A percentile compares a stretch with the other conserved stretches of the same genome.
These are phyloP conservation scores for Epinotia nisella DNA, from an alignment of 2,888 invertebrate species.

Conservation along the genomic window DNA sequence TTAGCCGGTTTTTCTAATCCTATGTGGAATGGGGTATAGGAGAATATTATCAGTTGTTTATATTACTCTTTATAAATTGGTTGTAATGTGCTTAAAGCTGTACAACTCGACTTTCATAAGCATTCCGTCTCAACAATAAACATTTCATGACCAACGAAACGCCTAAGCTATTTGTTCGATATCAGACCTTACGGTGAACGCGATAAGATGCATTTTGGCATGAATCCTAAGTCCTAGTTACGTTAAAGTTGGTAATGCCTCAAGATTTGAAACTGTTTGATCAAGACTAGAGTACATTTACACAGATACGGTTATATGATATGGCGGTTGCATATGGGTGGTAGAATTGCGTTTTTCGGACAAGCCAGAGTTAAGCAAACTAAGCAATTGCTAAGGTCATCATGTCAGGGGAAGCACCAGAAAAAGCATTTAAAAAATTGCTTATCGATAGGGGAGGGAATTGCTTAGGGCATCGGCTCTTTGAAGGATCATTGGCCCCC, in stretches of 20 bases:
- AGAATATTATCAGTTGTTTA: too few relatives aligned
- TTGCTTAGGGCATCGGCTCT: too few relatives aligned
- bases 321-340: background rate
- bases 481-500: too few relatives aligned
- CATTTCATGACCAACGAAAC: constrained; percentile 48
- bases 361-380: too few relatives aligned
- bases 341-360: too few relatives aligned
- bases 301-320: too few relatives aligned
- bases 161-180: constrained; percentile 51
- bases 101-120: constrained; percentile 16
- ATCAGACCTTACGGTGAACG: constrained; percentile 47
- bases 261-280: constrained; percentile 4
- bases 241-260: constrained; percentile 13
- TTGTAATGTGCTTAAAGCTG: constrained; percentile 17
- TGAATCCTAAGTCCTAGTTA: constrained; percentile 23
- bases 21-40: too few relatives aligned
- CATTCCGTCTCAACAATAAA: constrained; percentile 42
- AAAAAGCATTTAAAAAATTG: too few relatives aligned
- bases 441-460: too few relatives aligned
- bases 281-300: background rate
- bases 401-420: too few relatives aligned
- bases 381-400: too few relatives aligned
- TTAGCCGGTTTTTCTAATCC: too few relatives aligned
- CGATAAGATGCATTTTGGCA: constrained; percentile 31
- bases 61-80: background rate